Percentiles rank a stretch among this genome's conserved stretches.
Conservation (phyloP, 92 coral and sea anemone species). For the Plumapathes pennacea region DNA sequence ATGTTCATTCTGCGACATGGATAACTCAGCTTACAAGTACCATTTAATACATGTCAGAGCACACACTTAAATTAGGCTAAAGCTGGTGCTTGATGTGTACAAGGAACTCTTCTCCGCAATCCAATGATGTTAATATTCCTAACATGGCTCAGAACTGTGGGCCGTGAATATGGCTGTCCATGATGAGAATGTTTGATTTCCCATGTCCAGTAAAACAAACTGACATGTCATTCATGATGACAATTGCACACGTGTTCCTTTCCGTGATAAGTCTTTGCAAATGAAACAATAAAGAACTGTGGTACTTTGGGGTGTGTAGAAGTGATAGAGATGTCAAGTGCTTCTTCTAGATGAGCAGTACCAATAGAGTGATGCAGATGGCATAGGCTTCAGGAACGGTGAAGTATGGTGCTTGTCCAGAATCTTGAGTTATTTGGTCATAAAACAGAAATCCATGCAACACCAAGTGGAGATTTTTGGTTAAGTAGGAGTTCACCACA, state of each 20-base stretch:
- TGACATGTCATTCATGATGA: slow-evolving; percentile 18
- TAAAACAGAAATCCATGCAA: no score
- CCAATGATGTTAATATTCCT: no score
- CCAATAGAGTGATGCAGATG: neutral
- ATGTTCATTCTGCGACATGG: no score
- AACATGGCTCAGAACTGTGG: no score
- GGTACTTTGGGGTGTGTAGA: slow-evolving; percentile 12
- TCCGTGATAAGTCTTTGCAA: slow-evolving; percentile 15
- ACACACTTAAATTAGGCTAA: no score
- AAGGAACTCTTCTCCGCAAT: no score
- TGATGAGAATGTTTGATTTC: neutral
- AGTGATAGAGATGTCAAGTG: slow-evolving; percentile 9
- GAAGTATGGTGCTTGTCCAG: slow-evolving; percentile 1
- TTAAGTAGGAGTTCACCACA: no score
- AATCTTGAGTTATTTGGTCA: no score
- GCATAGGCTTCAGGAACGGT: neutral
- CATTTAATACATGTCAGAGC: no score
- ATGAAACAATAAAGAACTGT: slow-evolving; percentile 11
- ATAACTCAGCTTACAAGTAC: no score
- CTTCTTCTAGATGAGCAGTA: slow-evolving; percentile 1
- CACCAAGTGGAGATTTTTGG: no score
- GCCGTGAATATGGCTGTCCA: slow-evolving; percentile 27
- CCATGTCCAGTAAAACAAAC: slow-evolving; percentile 1
- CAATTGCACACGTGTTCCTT: slow-evolving; percentile 5
- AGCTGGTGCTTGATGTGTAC: no score